These are phyloP conservation scores for Argya squamiceps DNA, from an alignment of 2,797 vertebrate genomes.

Conservation along the genomic window DNA sequence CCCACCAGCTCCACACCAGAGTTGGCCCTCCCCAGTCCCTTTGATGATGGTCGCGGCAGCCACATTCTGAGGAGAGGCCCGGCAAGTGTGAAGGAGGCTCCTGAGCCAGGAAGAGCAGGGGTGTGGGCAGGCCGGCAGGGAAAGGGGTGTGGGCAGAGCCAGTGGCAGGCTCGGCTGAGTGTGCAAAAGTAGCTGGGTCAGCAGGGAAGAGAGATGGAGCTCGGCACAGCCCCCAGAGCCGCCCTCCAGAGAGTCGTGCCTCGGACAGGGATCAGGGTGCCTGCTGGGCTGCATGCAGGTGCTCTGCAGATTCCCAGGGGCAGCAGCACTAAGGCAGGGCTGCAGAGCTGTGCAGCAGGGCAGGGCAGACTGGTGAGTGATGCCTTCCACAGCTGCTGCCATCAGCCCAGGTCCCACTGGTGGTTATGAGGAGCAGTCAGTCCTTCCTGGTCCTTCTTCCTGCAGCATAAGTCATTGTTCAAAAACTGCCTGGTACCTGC, in stretches of 20 bases:
- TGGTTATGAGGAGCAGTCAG: neutral
- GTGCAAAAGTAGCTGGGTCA: neutral
- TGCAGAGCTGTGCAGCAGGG: neutral
- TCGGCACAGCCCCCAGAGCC: accelerated
- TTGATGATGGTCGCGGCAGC: neutral
- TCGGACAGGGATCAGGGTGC: accelerated
- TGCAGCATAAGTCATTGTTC: accelerated
- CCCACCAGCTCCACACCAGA: accelerated
- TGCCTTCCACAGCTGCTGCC: neutral
- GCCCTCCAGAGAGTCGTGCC: accelerated
- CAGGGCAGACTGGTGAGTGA: neutral
- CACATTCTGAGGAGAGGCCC: accelerated
- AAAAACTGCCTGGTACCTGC: neutral
- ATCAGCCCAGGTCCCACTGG: neutral
- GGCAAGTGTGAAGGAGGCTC: neutral
- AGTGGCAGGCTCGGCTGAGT: accelerated
- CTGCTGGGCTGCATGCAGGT: neutral
- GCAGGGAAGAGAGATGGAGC: neutral
- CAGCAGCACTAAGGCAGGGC: neutral
- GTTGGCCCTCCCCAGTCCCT: neutral
- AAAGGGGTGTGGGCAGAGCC: neutral
- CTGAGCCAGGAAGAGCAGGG: accelerated
- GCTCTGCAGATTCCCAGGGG: neutral
- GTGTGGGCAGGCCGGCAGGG: accelerated
- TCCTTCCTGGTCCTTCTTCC: neutral